A percentile compares a stretch with the other conserved stretches of the same genome.
Evolutionary conservation across 2,888 invertebrate genomes (phyloP).

Genomic region (Diploptera punctata): DNA sequence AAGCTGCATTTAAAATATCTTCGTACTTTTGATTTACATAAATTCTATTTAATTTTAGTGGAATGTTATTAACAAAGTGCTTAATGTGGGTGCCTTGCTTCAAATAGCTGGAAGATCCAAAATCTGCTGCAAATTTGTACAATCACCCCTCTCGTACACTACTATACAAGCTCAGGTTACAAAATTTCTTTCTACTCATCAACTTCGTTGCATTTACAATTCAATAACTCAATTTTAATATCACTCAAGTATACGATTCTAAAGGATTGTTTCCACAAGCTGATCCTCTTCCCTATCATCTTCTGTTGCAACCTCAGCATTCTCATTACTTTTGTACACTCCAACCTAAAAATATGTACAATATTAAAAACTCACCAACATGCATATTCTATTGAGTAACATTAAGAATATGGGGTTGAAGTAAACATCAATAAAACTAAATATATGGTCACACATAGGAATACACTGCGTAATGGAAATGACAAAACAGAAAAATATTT

Average conservation of each 20-base stretch:
- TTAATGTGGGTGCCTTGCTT: too few relatives aligned
- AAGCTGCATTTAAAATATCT: conserved; percentile 7
- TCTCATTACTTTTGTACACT: conserved; percentile 4
- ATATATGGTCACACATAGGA: too few relatives aligned
- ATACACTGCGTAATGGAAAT: too few relatives aligned
- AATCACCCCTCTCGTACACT: neutral
- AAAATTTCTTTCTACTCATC: neutral
- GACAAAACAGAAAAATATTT: too few relatives aligned
- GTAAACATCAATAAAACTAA: too few relatives aligned
- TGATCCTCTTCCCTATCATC: neutral
- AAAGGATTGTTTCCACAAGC: conserved; percentile 32
- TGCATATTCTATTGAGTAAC: too few relatives aligned
- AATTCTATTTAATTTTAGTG: neutral
- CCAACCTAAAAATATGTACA: conserved; percentile 8
- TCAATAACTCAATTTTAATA: neutral
- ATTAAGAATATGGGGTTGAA: too few relatives aligned
- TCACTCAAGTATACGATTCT: neutral
- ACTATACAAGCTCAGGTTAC: neutral
- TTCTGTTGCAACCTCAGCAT: neutral
- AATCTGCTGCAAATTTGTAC: neutral
- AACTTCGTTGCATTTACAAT: neutral
- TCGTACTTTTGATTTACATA: conserved; percentile 8
- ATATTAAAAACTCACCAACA: too few relatives aligned
- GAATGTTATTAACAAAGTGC: neutral
- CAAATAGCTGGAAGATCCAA: neutral